Percentiles rank a stretch among this genome's conserved stretches.
phyloP scores from a whole-genome alignment of 2,797 vertebrate species.

The Pangasius krempfi region DNA sequence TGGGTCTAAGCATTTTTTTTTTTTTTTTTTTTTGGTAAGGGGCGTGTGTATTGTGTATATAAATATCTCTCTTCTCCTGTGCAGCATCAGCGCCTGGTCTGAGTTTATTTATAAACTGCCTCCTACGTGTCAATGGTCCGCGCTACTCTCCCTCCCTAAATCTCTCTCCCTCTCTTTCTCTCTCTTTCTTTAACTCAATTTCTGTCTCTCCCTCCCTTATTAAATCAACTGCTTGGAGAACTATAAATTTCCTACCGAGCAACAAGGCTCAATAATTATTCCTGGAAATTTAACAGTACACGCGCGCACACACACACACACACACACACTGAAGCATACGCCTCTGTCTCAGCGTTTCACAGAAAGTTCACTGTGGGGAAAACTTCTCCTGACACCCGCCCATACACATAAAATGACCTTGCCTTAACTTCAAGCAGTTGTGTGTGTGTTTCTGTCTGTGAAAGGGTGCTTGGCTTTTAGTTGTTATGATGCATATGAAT shows the following conservation, averaged over 20 bases:
- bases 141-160: neutral
- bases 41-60: constrained; percentile 56
- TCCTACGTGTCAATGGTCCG: constrained; percentile 62
- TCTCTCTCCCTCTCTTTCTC: neutral
- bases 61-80: constrained; percentile 70
- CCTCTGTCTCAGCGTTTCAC: neutral
- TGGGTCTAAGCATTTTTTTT: constrained; percentile 41
- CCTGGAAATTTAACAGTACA: constrained; percentile 36
- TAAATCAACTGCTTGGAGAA: constrained; percentile 30
- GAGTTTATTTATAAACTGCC: constrained; percentile 73
- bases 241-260: constrained; percentile 30
- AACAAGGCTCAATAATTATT: constrained; percentile 37
- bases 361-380: constrained; percentile 39
- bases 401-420: constrained; percentile 12
- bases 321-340: neutral
- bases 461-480: constrained; percentile 53
- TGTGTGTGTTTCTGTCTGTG: constrained; percentile 38
- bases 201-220: constrained; percentile 6
- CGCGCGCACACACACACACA: constrained; percentile 28
- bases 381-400: constrained; percentile 21
- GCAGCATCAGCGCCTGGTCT: constrained; percentile 62
- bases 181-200: neutral
- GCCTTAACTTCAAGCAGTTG: constrained; percentile 11
- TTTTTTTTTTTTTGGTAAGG: constrained; percentile 24
- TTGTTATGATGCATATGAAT: constrained; percentile 39